Conservation (phyloP, 2,113 vertebrate species). For the Pantherophis guttatus region DNA sequence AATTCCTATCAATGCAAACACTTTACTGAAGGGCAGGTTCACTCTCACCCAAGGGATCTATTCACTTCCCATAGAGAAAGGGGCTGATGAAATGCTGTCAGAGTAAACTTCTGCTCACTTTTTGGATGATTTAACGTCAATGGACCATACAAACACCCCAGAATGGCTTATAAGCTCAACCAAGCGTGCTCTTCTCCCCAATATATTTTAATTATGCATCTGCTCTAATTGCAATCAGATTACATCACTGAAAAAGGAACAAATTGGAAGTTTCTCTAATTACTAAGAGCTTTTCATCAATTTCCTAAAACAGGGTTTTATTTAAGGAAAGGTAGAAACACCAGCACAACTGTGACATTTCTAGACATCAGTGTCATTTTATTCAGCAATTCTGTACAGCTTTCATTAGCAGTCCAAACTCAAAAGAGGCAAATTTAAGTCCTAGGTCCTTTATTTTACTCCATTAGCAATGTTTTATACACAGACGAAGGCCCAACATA, state of each 20-base stretch:
- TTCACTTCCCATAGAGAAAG: constrained; percentile 46
- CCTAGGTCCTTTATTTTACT: constrained; percentile 43
- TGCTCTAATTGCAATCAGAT: constrained; percentile 71
- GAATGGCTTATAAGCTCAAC: constrained; percentile 74
- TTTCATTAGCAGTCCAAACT: constrained; percentile 60
- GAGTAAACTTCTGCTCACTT: constrained; percentile 74
- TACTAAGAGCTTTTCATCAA: constrained; percentile 55
- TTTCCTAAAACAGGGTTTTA: constrained; percentile 52
- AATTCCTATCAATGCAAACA: constrained; percentile 8
- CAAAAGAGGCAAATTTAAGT: constrained; percentile 52
- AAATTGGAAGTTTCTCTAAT: constrained; percentile 56
- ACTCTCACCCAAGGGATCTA: constrained; percentile 55
- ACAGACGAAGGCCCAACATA: constrained; percentile 34
- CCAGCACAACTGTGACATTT: constrained; percentile 47
- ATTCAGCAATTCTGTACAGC: constrained; percentile 54
- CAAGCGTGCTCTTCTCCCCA: constrained; percentile 68
- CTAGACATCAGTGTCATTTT: constrained; percentile 51
- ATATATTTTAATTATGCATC: constrained; percentile 78
- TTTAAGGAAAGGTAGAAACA: constrained; percentile 40
- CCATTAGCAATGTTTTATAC: constrained; percentile 50
- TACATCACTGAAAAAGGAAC: constrained; percentile 67
- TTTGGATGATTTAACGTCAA: constrained; percentile 75
- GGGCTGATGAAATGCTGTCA: constrained; percentile 69
- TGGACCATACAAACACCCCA: constrained; percentile 71
- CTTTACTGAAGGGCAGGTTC: constrained; percentile 27